A percentile compares a stretch with the other conserved stretches of the same genome.
Conservation (phyloP, 2,888 invertebrate genomes). For the Athalia cordata region DNA sequence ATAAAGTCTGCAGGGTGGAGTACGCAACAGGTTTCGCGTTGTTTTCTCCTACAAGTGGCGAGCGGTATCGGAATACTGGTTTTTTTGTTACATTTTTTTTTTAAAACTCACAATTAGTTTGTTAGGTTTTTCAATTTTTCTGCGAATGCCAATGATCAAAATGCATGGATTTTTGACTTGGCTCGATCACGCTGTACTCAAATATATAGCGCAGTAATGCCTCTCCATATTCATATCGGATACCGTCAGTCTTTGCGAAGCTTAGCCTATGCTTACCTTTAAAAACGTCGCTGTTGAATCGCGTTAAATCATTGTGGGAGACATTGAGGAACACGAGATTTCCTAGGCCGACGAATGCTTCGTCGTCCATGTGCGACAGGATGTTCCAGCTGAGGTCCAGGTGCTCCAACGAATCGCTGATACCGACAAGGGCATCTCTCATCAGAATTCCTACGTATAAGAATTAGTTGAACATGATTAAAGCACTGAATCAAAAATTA, state of each 20-base stretch:
- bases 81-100: neutral
- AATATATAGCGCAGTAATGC: too few species aligned
- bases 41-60: conserved; percentile 1
- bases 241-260: too few species aligned
- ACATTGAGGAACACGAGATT: conserved; percentile 83
- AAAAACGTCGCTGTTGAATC: conserved; percentile 90
- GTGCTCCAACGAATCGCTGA: conserved; percentile 78
- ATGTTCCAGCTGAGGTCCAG: conserved; percentile 88
- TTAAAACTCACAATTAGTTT: too few species aligned
- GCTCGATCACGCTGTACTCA: too few species aligned
- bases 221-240: too few species aligned
- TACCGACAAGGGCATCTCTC: conserved; percentile 77
- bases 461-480: neutral
- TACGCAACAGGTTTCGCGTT: conserved; percentile 27
- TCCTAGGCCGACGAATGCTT: conserved; percentile 82
- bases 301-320: conserved; percentile 85
- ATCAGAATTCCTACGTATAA: conserved; percentile 79
- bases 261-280: conserved; percentile 72
- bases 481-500: conserved; percentile 21
- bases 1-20: conserved; percentile 1
- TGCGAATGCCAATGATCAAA: too few species aligned
- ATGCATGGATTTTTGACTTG: too few species aligned
- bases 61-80: neutral
- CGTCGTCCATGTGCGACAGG: conserved; percentile 84
- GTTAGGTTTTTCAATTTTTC: too few species aligned